Conservation (phyloP, 2,113 vertebrate genomes). For the Corynorhinus townsendii region DNA sequence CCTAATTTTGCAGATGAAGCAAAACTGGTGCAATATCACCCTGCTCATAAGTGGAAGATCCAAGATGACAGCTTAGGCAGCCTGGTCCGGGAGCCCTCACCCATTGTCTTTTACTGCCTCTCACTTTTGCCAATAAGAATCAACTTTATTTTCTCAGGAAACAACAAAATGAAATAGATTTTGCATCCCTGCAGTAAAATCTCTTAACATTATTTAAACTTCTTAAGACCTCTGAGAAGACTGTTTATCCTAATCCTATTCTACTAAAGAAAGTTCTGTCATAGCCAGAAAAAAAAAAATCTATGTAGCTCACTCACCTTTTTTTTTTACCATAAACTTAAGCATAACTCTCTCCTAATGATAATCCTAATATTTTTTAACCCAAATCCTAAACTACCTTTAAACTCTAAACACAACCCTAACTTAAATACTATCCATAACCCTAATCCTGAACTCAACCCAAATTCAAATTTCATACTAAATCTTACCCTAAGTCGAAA, state of each 20-base stretch:
- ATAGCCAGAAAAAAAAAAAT: background rate
- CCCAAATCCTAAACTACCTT: background rate
- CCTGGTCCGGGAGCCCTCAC: rapidly evolving
- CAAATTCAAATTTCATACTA: background rate
- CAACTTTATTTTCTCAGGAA: background rate
- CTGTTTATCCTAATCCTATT: background rate
- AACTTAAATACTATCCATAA: background rate
- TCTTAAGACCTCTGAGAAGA: background rate
- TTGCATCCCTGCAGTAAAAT: background rate
- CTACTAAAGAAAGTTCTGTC: background rate
- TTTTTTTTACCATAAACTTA: background rate
- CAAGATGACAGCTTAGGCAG: background rate
- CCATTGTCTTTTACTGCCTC: background rate
- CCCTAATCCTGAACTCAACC: background rate
- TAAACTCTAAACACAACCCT: background rate
- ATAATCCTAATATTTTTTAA: background rate
- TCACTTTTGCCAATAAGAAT: background rate
- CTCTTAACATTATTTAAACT: background rate
- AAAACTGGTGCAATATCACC: background rate
- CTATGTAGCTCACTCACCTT: background rate
- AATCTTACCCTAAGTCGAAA: background rate
- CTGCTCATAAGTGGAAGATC: background rate
- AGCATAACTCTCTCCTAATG: background rate
- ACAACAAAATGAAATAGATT: background rate
- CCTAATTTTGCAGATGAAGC: background rate